phyloP scores from a whole-genome alignment of 1,140 invertebrate species.

The Drosophila dunni region DNA sequence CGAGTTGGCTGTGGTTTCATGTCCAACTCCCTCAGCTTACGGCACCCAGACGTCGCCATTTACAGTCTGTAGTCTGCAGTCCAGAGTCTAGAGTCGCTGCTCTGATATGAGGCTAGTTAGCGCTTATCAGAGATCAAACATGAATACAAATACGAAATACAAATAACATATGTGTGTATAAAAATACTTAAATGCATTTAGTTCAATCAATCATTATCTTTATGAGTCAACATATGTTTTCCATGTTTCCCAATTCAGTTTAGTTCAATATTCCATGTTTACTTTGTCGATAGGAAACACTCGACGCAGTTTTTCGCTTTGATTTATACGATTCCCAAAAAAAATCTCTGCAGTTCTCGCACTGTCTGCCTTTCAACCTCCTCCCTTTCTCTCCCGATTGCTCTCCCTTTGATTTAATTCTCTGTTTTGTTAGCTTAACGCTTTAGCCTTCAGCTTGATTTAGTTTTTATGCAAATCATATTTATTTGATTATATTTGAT shows the following conservation, averaged over 20 bases:
- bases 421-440: constrained; percentile 58
- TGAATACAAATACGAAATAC: constrained; percentile 27
- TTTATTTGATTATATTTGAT: constrained; percentile 78
- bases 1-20: background rate
- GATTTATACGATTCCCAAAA: constrained; percentile 53
- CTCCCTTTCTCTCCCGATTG: background rate
- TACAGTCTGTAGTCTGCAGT: background rate
- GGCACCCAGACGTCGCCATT: constrained; percentile 47
- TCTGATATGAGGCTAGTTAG: constrained; percentile 55
- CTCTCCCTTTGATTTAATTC: constrained; percentile 28
- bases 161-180: constrained; percentile 64
- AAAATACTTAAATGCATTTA: constrained; percentile 39
- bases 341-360: constrained; percentile 26
- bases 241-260: constrained; percentile 38
- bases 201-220: constrained; percentile 78
- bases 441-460: constrained; percentile 57
- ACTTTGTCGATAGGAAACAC: constrained; percentile 51
- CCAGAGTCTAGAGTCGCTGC: too few species aligned
- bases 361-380: background rate
- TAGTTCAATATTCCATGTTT: constrained; percentile 29
- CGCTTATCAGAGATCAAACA: constrained; percentile 72
- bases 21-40: background rate
- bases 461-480: constrained; percentile 81
- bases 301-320: constrained; percentile 65
- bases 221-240: constrained; percentile 68